Base-by-base conservation (phyloP, 2,888 invertebrate genomes). In the Marasmarcha lunaedactyla region DNA sequence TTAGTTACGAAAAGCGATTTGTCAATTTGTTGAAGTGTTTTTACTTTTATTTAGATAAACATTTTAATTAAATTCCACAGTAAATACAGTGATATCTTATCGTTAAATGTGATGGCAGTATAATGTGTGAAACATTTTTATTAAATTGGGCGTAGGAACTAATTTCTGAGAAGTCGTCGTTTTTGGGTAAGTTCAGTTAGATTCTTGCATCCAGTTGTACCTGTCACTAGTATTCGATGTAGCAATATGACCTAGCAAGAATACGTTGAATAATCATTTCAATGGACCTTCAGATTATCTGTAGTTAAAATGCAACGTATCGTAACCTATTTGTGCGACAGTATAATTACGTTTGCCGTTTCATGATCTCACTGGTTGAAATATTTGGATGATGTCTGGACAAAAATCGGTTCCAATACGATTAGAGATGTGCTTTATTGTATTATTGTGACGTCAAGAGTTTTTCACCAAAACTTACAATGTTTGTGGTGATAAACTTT, bases 1-100 rank as follows among this genome's bases (percentile, higher is more conserved):
- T 77, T 63, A 69, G 71, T 73, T 73, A 74, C 64, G 69, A 74
- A 61, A 61, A 60, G 64, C 65, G 62, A 69, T 54, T 74, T 77
- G 78, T 77, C 79, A 78, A 73, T 70, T 79, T 71, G 67, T 73
- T 71, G 66, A 70, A 73, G 63, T 72, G 68, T 77, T 34, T 30
- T 30, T 30, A 30, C 11, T 30, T 71, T 73, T 77, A 72, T 74
- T 71, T 73, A 70, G 65, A 65, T 60, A 54, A 56, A 55, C 63
- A 34, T 14, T 14, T 33, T 34, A 11, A 34, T 14, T 14, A 79
- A 81, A 78, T 76, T 79, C 46, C 58, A 52, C 44, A 73, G 74
- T 78, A 65, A 67, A 59, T 49, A 53, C 46, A 62, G 65, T 68
- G 63, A 56, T 63, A 62, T 56, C 47, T 67, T 73, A 69, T 63